A percentile compares a stretch with the other conserved stretches of the same genome.
phyloP scores from a whole-genome alignment of 1,140 invertebrate genomes.

The Pseudomyrmex gracilis region DNA sequence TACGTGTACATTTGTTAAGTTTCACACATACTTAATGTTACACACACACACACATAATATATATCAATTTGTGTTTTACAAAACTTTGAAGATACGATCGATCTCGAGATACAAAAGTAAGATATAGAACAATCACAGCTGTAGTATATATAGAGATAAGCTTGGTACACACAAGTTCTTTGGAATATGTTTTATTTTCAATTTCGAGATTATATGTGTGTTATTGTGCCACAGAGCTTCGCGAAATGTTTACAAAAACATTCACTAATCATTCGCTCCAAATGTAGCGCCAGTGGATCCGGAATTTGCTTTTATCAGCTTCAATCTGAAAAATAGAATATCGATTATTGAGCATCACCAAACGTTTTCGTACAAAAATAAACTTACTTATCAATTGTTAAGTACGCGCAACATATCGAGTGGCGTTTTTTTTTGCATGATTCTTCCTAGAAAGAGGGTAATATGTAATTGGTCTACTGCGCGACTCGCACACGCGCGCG shows the following conservation, averaged over 20 bases:
- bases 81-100: too few relatives aligned
- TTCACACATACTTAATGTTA: too few relatives aligned
- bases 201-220: background rate
- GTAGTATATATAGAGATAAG: too few relatives aligned
- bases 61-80: too few relatives aligned
- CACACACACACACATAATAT: too few relatives aligned
- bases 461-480: conserved; percentile 11
- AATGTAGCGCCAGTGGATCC: background rate
- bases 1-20: too few relatives aligned
- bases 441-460: background rate
- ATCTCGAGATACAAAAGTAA: too few relatives aligned
- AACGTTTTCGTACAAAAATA: background rate
- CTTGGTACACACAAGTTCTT: background rate
- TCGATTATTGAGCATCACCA: background rate
- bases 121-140: too few relatives aligned
- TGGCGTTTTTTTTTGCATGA: background rate
- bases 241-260: too few relatives aligned
- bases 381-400: background rate
- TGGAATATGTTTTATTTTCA: background rate
- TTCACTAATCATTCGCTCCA: background rate
- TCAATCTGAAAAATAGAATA: background rate
- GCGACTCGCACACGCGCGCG: too few relatives aligned
- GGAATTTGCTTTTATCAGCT: background rate
- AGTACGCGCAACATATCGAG: background rate
- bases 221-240: background rate